Evolutionary conservation across 2,113 vertebrate species (phyloP).

Genomic region (Lasiurus cinereus): DNA sequence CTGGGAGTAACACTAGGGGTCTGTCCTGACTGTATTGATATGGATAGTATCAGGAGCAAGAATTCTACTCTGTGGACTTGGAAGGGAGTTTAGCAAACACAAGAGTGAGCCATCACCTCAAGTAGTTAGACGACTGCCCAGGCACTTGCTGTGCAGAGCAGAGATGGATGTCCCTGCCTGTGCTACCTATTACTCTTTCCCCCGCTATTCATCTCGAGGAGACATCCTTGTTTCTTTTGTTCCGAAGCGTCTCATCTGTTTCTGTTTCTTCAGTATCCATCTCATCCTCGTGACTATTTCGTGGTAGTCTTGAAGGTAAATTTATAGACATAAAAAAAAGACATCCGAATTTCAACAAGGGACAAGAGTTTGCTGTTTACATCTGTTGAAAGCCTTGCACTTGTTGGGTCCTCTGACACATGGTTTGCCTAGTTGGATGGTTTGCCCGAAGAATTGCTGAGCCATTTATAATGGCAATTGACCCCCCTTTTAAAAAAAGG

Average conservation of each 20-base stretch:
- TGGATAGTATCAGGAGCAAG: not conserved
- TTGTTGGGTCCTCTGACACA: not conserved
- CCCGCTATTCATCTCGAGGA: not conserved
- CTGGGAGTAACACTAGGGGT: not conserved
- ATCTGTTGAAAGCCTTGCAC: not conserved
- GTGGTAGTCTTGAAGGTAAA: not conserved
- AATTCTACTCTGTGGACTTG: not conserved
- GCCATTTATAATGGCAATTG: not conserved
- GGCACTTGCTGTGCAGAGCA: not conserved
- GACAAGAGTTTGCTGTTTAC: not conserved
- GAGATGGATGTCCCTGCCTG: accelerated
- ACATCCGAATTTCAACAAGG: not conserved
- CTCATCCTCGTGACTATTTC: not conserved
- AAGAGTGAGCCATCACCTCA: not conserved
- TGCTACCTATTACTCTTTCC: not conserved
- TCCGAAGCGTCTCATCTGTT: not conserved
- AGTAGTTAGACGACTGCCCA: not conserved
- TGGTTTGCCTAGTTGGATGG: not conserved
- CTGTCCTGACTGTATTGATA: not conserved
- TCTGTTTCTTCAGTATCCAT: not conserved
- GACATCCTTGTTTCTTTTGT: not conserved
- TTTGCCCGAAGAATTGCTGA: not conserved
- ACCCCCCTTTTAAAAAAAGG: too few species aligned
- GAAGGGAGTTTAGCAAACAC: not conserved
- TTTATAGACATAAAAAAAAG: not conserved